phyloP scores from a whole-genome alignment of 2,797 vertebrate species.

The Fistularia tabacaria region DNA sequence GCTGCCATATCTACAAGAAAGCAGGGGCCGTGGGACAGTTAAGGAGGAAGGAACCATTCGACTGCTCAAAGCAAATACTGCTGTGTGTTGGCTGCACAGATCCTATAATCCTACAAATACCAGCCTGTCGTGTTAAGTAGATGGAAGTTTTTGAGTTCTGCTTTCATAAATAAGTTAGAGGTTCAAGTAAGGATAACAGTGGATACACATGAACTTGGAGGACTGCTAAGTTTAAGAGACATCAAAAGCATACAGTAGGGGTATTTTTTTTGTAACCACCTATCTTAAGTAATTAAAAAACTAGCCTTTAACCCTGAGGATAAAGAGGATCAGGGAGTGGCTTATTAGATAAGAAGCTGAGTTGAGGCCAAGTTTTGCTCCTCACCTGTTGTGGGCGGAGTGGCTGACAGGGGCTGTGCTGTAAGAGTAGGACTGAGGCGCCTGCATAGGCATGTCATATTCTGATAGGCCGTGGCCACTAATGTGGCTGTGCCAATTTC shows the following conservation, averaged over 20 bases:
- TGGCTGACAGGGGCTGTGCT: conserved; percentile 76
- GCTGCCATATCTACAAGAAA: conserved; percentile 70
- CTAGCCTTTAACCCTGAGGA: conserved; percentile 40
- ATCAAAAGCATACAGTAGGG: conserved; percentile 28
- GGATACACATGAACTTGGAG: conserved; percentile 15
- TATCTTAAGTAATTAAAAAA: conserved; percentile 49
- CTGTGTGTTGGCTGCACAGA: conserved; percentile 24
- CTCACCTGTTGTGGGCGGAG: conserved; percentile 88
- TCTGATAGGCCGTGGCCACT: conserved; percentile 73
- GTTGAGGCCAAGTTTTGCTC: conserved; percentile 28
- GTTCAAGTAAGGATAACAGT: conserved; percentile 12
- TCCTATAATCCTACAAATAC: conserved; percentile 40
- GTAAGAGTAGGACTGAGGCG: conserved; percentile 80
- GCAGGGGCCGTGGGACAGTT: conserved; percentile 46
- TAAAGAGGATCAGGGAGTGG: conserved; percentile 59
- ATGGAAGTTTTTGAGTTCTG: conserved; percentile 2
- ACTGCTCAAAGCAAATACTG: conserved; percentile 34
- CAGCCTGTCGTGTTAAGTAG: conserved; percentile 14
- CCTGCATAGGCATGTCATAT: conserved; percentile 70
- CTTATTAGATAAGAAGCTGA: conserved; percentile 58
- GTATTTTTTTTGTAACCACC: conserved; percentile 29
- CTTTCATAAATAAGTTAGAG: conserved; percentile 3
- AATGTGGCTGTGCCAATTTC: conserved; percentile 81
- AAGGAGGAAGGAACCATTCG: conserved; percentile 37
- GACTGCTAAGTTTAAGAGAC: conserved; percentile 4